These are phyloP conservation scores for Drosophila baimaii DNA, from an alignment of 1,140 invertebrate genomes.

Conservation along the genomic window DNA sequence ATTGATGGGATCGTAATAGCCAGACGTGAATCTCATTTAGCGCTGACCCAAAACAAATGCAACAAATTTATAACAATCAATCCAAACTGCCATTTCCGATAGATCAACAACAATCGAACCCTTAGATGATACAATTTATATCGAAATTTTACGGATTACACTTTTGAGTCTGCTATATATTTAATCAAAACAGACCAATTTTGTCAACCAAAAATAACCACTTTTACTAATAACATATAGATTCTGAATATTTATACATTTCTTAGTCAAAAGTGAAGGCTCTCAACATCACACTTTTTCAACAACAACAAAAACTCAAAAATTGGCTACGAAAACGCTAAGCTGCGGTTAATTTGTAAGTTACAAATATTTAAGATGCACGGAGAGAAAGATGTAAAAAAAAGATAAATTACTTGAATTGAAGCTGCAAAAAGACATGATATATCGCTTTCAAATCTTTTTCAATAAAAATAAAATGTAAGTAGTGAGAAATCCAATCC, in stretches of 20 bases:
- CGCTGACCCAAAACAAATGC: conserved; percentile 45
- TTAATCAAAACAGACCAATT: conserved; percentile 47
- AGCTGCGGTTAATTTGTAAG: conserved; percentile 61
- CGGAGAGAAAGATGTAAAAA: conserved; percentile 12
- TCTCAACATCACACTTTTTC: conserved; percentile 30
- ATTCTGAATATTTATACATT: conserved; percentile 37
- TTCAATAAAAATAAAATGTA: conserved; percentile 70
- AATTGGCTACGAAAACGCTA: conserved; percentile 28
- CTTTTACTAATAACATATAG: conserved; percentile 28
- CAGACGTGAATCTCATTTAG: conserved; percentile 68
- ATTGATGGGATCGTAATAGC: conserved; percentile 32
- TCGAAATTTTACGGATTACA: conserved; percentile 31
- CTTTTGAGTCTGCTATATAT: conserved; percentile 35
- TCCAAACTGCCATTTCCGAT: conserved; percentile 67
- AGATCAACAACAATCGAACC: conserved; percentile 20
- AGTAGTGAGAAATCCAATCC: conserved; percentile 11
- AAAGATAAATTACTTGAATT: conserved; percentile 35
- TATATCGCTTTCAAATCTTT: conserved; percentile 64
- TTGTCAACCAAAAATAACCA: conserved; percentile 29
- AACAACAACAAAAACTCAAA: conserved; percentile 43
- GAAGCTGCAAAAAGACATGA: conserved; percentile 28
- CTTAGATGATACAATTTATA: conserved; percentile 42
- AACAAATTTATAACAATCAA: conserved; percentile 71
- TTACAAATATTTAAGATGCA: conserved; percentile 39
- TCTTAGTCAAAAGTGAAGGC: conserved; percentile 26